These are phyloP conservation scores for Hetaerina americana DNA, from an alignment of 1,140 invertebrate genomes.

Conservation along the genomic window DNA sequence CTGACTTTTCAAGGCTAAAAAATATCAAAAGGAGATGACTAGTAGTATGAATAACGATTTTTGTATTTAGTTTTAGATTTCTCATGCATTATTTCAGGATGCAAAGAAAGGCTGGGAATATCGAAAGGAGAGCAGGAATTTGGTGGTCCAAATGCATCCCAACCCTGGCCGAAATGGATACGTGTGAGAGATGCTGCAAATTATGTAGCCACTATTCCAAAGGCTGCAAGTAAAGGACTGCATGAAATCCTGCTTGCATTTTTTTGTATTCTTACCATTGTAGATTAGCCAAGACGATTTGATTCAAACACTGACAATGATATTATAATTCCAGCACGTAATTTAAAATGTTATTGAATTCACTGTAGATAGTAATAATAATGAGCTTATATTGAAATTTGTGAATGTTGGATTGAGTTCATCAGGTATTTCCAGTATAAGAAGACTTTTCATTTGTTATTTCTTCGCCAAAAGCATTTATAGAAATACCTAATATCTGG, in stretches of 20 bases:
- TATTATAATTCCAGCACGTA: not conserved
- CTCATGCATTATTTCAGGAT: constrained; percentile 39
- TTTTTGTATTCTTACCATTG: not conserved
- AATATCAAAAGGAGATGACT: too few species aligned
- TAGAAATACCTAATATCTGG: too few species aligned
- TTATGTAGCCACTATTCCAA: constrained; percentile 14
- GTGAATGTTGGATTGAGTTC: too few species aligned
- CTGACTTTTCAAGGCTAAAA: too few species aligned
- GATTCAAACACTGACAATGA: not conserved
- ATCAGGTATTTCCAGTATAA: too few species aligned
- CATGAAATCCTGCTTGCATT: not conserved
- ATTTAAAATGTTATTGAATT: not conserved
- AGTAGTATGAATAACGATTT: too few species aligned
- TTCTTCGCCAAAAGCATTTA: too few species aligned
- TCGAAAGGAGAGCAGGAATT: constrained; percentile 59
- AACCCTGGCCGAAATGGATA: constrained; percentile 30
- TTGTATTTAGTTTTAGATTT: too few species aligned
- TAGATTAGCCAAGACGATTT: not conserved
- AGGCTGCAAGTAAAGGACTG: not conserved
- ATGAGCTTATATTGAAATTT: too few species aligned
- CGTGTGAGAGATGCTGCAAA: constrained; percentile 5
- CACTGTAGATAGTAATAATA: too few species aligned
- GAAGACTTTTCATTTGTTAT: too few species aligned
- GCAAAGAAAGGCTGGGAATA: constrained; percentile 53
- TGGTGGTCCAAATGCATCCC: constrained; percentile 72